Evolutionary conservation across 2,797 vertebrate species (phyloP).

Genomic region (Cyclopterus lumpus): DNA sequence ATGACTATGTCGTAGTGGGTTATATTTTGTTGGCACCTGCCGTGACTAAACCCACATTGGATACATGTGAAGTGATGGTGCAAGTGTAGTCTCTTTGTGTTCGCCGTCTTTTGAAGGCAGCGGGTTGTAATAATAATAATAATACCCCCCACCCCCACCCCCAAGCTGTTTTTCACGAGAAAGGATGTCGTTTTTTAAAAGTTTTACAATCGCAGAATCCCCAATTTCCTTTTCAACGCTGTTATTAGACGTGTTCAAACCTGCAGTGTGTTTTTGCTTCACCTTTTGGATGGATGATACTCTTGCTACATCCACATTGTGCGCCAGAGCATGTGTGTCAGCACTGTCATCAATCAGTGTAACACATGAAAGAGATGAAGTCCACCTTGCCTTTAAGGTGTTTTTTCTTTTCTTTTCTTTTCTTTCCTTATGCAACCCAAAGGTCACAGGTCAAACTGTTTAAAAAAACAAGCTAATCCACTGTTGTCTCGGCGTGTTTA

Average conservation of each 20-base stretch:
- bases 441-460: conserved; percentile 48
- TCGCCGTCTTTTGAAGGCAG: background rate
- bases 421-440: conserved; percentile 13
- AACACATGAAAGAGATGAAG: conserved; percentile 52
- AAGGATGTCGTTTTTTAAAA: conserved; percentile 14
- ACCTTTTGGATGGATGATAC: conserved; percentile 22
- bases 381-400: conserved; percentile 38
- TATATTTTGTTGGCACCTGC: background rate
- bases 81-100: background rate
- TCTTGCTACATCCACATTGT: conserved; percentile 50
- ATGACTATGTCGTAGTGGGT: background rate
- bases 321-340: conserved; percentile 35
- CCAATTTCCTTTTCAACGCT: conserved; percentile 10
- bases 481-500: conserved; percentile 12
- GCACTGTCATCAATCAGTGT: conserved; percentile 56
- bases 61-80: background rate
- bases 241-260: conserved; percentile 54
- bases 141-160: background rate
- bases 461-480: conserved; percentile 11
- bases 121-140: background rate
- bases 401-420: background rate
- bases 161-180: conserved; percentile 3
- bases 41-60: background rate
- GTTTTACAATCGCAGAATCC: conserved; percentile 15
- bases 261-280: conserved; percentile 39